Conservation (phyloP, 2,797 vertebrate species). For the Esox lucius region DNA sequence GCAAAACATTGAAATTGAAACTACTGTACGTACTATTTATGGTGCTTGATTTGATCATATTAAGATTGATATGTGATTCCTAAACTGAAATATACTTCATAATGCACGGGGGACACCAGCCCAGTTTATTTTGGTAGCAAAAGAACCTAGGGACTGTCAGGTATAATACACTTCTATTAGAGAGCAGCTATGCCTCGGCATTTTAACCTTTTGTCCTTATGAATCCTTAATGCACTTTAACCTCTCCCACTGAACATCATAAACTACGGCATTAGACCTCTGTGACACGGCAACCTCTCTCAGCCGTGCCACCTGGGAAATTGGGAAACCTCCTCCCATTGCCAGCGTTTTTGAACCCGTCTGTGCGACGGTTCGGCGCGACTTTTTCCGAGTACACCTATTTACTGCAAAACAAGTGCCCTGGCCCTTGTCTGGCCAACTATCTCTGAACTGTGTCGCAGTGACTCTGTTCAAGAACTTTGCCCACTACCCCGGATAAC, state of each 20-base stretch:
- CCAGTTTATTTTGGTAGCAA: conserved; percentile 4
- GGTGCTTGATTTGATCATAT: too few species aligned
- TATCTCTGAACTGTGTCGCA: background rate
- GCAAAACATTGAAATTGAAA: background rate
- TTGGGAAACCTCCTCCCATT: background rate
- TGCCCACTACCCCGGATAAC: background rate
- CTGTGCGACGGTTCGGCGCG: background rate
- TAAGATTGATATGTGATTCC: background rate
- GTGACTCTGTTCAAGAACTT: background rate
- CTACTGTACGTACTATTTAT: background rate
- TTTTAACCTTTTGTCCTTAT: conserved; percentile 29
- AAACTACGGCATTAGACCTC: conserved; percentile 8
- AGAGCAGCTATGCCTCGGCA: background rate
- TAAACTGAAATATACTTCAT: background rate
- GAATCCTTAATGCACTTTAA: conserved; percentile 27
- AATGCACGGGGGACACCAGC: background rate
- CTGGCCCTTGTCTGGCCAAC: background rate
- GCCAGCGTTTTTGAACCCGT: background rate
- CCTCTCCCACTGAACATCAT: conserved; percentile 15
- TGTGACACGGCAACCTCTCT: conserved; percentile 18
- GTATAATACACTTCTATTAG: conserved; percentile 19
- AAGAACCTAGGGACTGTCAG: conserved; percentile 14
- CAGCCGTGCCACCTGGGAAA: conserved; percentile 16
- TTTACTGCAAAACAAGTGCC: background rate
- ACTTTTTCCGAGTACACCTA: too few species aligned